A percentile compares a stretch with the other conserved stretches of the same genome.
These are phyloP conservation scores for Peromyscus californicus DNA, from an alignment of 2,113 vertebrate genomes.

Conservation along the genomic window DNA sequence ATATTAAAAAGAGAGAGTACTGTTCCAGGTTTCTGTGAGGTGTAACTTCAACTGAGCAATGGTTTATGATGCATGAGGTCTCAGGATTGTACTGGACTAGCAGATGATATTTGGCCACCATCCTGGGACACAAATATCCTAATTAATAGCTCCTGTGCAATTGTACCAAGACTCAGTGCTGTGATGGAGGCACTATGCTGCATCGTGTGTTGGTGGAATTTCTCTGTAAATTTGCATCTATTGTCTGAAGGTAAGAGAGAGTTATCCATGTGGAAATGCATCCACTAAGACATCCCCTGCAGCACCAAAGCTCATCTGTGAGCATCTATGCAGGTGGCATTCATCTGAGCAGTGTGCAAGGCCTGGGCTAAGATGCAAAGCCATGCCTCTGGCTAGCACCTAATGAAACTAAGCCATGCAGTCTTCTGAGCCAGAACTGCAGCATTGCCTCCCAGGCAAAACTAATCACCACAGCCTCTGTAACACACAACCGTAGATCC, in stretches of 20 bases:
- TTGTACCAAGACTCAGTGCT: background rate
- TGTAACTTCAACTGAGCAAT: background rate
- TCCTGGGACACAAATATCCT: background rate
- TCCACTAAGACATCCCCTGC: background rate
- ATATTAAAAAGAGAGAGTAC: background rate
- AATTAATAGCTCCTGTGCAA: background rate
- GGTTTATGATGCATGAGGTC: background rate
- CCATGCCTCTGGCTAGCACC: background rate
- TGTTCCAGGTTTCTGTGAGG: background rate
- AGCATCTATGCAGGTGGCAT: background rate
- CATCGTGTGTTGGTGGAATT: background rate
- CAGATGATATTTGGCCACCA: background rate
- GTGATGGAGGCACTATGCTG: background rate
- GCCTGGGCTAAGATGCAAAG: background rate
- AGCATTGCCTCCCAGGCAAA: constrained; percentile 21
- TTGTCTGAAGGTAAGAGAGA: background rate
- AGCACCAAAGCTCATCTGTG: background rate
- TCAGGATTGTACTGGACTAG: background rate
- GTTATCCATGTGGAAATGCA: background rate
- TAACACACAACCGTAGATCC: constrained; percentile 45
- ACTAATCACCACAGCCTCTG: constrained; percentile 49
- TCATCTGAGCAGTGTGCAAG: background rate
- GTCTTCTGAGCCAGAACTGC: background rate
- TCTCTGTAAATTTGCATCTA: background rate
- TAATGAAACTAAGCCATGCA: background rate